A percentile compares a stretch with the other conserved stretches of the same genome.
Evolutionary conservation across 2,888 invertebrate genomes (phyloP).

Genomic region (Agrilus biguttatus): DNA sequence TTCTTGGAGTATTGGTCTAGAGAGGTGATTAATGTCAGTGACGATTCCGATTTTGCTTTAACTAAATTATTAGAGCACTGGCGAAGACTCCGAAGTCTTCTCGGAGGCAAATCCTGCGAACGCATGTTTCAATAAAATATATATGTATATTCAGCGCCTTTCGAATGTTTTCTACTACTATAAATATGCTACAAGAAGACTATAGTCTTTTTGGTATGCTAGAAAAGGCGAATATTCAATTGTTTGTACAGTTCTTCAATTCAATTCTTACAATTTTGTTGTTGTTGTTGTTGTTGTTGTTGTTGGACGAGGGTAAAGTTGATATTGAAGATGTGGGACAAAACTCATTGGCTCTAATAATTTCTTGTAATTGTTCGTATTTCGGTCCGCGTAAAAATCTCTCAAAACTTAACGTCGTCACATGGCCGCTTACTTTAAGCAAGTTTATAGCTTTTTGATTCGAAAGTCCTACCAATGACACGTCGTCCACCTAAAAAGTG

Average conservation of each 20-base stretch:
- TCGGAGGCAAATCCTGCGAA: conserved; percentile 47
- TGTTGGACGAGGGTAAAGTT: neutral
- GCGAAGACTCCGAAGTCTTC: conserved; percentile 59
- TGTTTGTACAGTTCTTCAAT: no score
- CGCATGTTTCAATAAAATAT: no score
- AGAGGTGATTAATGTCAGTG: conserved; percentile 45
- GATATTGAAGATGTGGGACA: conserved; percentile 37
- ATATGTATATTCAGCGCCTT: no score
- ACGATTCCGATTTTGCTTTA: conserved; percentile 83
- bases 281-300: no score
- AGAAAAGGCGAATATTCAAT: no score
- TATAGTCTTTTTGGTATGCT: no score
- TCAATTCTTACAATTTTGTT: no score
- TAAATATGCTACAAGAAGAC: no score
- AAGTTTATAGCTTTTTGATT: conserved; percentile 90
- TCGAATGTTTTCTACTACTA: no score
- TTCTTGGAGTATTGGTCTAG: conserved; percentile 31
- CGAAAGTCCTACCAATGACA: conserved; percentile 77
- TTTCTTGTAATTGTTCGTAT: conserved; percentile 69
- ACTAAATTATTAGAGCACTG: conserved; percentile 62
- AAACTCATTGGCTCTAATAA: conserved; percentile 56
- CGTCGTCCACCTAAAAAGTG: conserved; percentile 57
- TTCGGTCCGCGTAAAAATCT: conserved; percentile 78
- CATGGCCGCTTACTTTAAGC: conserved; percentile 65
- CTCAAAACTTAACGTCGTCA: conserved; percentile 54